phyloP scores from a whole-genome alignment of 1,140 invertebrate genomes.

The Lepidotrigona ventralis region DNA sequence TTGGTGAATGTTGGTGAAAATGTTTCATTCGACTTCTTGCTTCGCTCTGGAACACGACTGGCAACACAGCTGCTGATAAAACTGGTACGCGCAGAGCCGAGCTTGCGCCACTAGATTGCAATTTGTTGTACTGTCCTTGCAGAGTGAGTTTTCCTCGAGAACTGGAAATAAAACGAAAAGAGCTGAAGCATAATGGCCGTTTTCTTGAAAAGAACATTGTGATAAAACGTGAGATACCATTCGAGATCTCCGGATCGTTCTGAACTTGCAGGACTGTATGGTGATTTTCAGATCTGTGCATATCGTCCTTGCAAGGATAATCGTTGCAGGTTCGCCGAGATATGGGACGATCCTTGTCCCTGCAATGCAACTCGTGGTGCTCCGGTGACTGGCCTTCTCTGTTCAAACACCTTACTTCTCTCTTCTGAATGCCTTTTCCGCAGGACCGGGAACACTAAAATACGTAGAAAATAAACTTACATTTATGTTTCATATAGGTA shows the following conservation, averaged over 20 bases:
- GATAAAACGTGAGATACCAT: conserved; percentile 54
- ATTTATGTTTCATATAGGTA: too few species aligned
- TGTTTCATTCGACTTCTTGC: conserved; percentile 66
- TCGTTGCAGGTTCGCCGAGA: conserved; percentile 83
- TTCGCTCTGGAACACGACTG: conserved; percentile 81
- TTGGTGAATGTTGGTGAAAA: neutral
- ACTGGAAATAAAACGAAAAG: conserved; percentile 49
- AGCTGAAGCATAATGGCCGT: neutral
- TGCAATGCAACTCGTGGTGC: conserved; percentile 78
- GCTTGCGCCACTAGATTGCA: conserved; percentile 89
- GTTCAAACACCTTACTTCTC: conserved; percentile 83
- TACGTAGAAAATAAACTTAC: neutral
- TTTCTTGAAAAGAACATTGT: neutral
- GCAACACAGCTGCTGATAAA: conserved; percentile 90
- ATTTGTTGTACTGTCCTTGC: conserved; percentile 86
- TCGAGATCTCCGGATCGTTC: conserved; percentile 67
- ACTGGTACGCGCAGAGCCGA: conserved; percentile 89
- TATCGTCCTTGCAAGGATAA: conserved; percentile 79
- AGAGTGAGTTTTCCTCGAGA: conserved; percentile 74
- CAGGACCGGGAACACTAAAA: conserved; percentile 81
- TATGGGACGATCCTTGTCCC: conserved; percentile 80
- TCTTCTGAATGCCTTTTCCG: conserved; percentile 82
- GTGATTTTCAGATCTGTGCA: conserved; percentile 47
- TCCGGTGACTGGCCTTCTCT: conserved; percentile 76
- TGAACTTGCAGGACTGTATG: conserved; percentile 65